Conservation (phyloP, 1,140 invertebrate genomes). For the Sycophila sp. region DNA sequence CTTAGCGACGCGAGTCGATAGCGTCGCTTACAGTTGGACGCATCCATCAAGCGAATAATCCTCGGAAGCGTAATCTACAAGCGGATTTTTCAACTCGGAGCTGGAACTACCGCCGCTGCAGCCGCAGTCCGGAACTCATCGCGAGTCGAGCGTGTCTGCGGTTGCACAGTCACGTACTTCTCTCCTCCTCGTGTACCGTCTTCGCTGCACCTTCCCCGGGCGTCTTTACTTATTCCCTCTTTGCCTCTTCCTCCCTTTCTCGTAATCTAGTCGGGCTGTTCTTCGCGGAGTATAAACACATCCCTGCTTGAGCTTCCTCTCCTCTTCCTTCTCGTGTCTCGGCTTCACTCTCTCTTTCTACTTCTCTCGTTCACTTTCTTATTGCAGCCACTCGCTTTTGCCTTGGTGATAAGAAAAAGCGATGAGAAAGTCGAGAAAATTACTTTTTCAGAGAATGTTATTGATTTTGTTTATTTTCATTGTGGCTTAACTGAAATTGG, state of each 20-base stretch:
- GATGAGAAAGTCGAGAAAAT: not conserved
- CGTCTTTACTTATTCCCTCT: conserved; percentile 12
- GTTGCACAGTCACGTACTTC: conserved; percentile 54
- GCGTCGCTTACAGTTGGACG: not conserved
- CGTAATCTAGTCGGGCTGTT: conserved; percentile 14
- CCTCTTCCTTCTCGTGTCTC: not conserved
- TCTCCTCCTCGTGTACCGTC: conserved; percentile 22
- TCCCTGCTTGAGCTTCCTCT: no score
- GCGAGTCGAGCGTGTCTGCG: conserved; percentile 50
- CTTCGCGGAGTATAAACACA: not conserved
- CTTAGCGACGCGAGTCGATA: no score
- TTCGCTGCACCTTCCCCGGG: not conserved
- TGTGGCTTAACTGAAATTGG: no score
- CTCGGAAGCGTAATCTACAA: not conserved
- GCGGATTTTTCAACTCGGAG: no score
- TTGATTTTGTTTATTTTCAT: no score
- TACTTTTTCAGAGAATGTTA: no score
- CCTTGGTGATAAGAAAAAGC: not conserved
- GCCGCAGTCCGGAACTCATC: conserved; percentile 47
- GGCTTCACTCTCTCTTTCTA: not conserved
- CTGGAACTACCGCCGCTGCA: conserved; percentile 23
- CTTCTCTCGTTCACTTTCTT: not conserved
- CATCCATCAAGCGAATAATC: not conserved
- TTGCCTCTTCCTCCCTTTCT: conserved; percentile 8
- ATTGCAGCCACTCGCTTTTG: not conserved